These are phyloP conservation scores for Drosophila triauraria DNA, from an alignment of 1,140 invertebrate species.

Conservation along the genomic window DNA sequence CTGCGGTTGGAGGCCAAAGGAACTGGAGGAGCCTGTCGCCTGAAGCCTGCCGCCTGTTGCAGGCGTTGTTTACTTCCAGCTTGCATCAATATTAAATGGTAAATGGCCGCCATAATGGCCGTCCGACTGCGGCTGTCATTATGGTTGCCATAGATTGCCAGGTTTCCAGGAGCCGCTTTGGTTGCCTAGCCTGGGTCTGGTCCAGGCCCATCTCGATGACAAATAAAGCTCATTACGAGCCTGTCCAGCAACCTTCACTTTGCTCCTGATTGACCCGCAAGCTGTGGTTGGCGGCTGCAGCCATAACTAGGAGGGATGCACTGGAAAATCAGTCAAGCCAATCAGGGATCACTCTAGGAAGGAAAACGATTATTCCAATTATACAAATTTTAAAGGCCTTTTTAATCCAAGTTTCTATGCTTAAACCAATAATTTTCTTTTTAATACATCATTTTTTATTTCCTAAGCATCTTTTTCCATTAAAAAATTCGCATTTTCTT, in stretches of 20 bases:
- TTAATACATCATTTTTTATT: not conserved
- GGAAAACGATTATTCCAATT: no score
- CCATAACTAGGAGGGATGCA: slow-evolving; percentile 17
- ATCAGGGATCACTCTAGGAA: not conserved
- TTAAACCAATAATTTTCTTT: not conserved
- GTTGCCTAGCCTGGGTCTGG: not conserved
- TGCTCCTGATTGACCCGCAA: slow-evolving; percentile 42
- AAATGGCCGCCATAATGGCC: slow-evolving; percentile 56
- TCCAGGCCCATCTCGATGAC: slow-evolving; percentile 20
- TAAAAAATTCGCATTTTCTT: not conserved
- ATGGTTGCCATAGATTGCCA: slow-evolving; percentile 9
- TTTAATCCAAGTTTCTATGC: not conserved
- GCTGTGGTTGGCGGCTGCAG: slow-evolving; percentile 26
- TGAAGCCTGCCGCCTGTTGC: slow-evolving; percentile 41
- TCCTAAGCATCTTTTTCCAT: not conserved
- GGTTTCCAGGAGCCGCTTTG: not conserved
- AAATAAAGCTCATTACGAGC: slow-evolving; percentile 61
- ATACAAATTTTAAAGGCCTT: rapidly evolving
- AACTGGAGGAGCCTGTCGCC: slow-evolving; percentile 11
- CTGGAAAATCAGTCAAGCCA: not conserved
- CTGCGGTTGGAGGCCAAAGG: slow-evolving; percentile 10
- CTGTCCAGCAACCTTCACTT: slow-evolving; percentile 33
- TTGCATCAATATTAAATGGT: slow-evolving; percentile 62
- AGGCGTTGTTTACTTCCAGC: slow-evolving; percentile 35
- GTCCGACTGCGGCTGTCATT: slow-evolving; percentile 48